These are phyloP conservation scores for Pelochelys cantorii DNA, from an alignment of 2,797 vertebrate genomes.

Conservation along the genomic window DNA sequence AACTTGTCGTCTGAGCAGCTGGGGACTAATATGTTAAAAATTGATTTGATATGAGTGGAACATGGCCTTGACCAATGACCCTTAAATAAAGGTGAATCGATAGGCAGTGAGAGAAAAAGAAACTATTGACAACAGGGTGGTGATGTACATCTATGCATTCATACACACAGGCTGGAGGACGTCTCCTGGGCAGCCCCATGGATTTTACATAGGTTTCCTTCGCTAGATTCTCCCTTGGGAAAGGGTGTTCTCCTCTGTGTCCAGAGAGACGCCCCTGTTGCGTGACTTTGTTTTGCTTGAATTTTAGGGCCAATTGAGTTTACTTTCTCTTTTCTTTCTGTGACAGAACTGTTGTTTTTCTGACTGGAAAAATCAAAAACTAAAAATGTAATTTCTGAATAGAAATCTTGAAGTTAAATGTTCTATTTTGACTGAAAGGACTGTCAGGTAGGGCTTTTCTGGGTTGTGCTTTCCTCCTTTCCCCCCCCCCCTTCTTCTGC, in stretches of 20 bases:
- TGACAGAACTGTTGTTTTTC: not conserved
- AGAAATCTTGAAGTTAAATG: not conserved
- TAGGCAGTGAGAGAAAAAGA: not conserved
- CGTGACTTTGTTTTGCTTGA: not conserved
- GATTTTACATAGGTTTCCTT: not conserved
- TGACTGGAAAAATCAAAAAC: not conserved
- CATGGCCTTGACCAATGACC: not conserved
- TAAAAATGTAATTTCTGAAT: not conserved
- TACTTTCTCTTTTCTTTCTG: not conserved
- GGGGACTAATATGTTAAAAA: not conserved
- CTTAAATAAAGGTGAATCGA: not conserved
- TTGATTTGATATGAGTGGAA: not conserved
- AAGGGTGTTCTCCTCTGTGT: not conserved
- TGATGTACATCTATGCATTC: not conserved
- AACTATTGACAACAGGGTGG: not conserved
- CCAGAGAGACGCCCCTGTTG: not conserved
- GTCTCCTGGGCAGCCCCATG: not conserved
- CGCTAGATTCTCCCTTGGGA: not conserved
- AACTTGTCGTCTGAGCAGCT: not conserved
- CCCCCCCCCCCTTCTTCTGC: not conserved
- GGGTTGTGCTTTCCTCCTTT: not conserved
- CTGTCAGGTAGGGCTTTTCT: not conserved
- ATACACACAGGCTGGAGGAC: not conserved
- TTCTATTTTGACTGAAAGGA: not conserved
- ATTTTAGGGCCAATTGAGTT: not conserved